Evolutionary conservation across 1,140 invertebrate genomes (phyloP), one percentile per base, ranked within the genome.

Genomic region (Mylabris phalerata): DNA sequence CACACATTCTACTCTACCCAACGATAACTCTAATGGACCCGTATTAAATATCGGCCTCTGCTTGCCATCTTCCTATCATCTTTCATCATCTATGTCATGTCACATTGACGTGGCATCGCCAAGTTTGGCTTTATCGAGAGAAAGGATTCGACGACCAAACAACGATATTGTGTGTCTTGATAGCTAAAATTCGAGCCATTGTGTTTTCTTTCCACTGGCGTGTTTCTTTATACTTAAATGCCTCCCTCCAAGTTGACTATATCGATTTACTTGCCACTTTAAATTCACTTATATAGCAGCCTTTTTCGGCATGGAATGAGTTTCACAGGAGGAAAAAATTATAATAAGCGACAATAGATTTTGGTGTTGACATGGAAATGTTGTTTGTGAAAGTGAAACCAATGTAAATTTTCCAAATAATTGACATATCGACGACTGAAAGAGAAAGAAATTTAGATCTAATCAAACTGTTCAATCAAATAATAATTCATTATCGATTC

Each of bases 71-170:
- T 61, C 59, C 63, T 65, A 67, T 67, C 65, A 67, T 67, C 63
- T 64, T 67, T 67, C 62, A 67, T 67, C 65, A 67, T 67, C 62
- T 62, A 60, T 50, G 61, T 55, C 62, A 63, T 64, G 62, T 61
- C 62, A 56, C 50, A 57, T 61, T 64, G 62, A 64, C 62, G 59
- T 54, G 51, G 59, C 56, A 45, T 48, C 57, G 58, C 60, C 51
- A 61, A 54, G 50, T 55, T 60, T 64, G 59, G 62, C 56, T 64
- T 64, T 64, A 64, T 64, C 62, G 55, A 39, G 49, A 48, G 55
- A 49, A 44, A 48, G 40, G 48, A 55, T 27, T 54, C 43, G 41
- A 54, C 38, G 42, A 27, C 25, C 11, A 42, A 42, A 52, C 24
- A 43, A 24, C 11, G 41, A 42, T 40, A 42, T 54, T 54, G 46